phyloP scores from a whole-genome alignment of 2,113 vertebrate genomes.

The Spheniscus mendiculus region DNA sequence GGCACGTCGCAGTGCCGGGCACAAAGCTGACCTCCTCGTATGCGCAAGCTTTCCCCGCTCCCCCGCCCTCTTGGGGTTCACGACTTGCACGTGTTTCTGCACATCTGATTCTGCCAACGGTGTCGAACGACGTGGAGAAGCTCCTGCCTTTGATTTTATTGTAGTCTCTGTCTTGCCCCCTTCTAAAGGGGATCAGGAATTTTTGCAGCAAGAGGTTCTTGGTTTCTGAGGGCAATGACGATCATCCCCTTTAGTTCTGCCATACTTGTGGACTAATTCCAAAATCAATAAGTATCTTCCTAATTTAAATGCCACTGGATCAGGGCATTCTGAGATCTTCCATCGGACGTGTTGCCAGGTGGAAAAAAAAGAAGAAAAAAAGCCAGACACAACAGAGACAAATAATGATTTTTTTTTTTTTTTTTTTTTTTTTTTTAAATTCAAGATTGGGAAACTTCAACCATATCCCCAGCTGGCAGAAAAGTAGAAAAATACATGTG shows the following conservation, averaged over 20 bases:
- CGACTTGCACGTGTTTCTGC: rapidly evolving
- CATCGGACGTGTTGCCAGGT: rapidly evolving
- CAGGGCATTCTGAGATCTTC: neutral
- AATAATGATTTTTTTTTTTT: neutral
- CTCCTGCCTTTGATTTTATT: neutral
- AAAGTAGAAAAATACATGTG: neutral
- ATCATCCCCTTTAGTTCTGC: neutral
- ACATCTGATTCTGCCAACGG: neutral
- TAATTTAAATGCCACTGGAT: neutral
- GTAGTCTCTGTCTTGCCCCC: neutral
- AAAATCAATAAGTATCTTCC: neutral
- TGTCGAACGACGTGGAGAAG: rapidly evolving
- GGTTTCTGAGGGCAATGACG: neutral
- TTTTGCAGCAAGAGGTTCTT: neutral
- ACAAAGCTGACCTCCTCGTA: rapidly evolving
- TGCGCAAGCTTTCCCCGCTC: rapidly evolving
- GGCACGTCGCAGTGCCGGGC: rapidly evolving
- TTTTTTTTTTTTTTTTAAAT: neutral
- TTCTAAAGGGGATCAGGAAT: neutral
- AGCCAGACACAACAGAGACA: neutral
- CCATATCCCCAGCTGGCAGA: neutral
- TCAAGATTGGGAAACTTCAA: conserved; percentile 1
- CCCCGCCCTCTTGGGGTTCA: neutral
- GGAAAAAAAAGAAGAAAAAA: neutral
- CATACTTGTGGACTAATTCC: neutral